phyloP scores from a whole-genome alignment of 2,888 invertebrate genomes.

The Arrhopalites spinosus region DNA sequence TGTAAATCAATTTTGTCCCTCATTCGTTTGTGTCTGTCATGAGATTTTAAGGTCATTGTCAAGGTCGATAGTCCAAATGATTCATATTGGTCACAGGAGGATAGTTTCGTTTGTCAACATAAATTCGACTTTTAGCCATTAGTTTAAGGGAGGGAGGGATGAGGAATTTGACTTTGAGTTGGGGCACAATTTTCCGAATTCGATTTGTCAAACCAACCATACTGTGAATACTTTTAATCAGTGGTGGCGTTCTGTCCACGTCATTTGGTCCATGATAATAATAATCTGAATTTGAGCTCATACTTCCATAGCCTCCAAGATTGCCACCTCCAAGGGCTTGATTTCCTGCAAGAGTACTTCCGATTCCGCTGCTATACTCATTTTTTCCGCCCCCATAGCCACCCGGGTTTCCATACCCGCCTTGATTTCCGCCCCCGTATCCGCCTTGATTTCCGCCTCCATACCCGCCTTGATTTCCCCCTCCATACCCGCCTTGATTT shows the following conservation, averaged over 20 bases:
- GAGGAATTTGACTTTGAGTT: conserved; percentile 19
- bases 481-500: background rate
- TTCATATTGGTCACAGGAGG: background rate
- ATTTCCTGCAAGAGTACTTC: background rate
- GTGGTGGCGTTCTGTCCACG: conserved; percentile 8
- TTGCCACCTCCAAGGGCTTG: conserved; percentile 8
- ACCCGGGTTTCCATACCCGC: background rate
- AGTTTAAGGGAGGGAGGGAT: conserved; percentile 16
- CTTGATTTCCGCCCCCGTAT: conserved; percentile 22
- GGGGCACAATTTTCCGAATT: conserved; percentile 21
- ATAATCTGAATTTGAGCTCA: conserved; percentile 12
- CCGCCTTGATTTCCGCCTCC: conserved; percentile 19
- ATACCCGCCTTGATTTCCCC: conserved; percentile 21
- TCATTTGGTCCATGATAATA: conserved; percentile 19
- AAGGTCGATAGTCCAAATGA: no score
- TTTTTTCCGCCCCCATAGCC: conserved; percentile 6
- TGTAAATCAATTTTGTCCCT: no score
- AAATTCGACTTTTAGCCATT: conserved; percentile 27
- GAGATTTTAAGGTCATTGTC: background rate
- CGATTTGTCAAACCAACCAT: conserved; percentile 16
- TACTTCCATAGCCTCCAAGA: conserved; percentile 26
- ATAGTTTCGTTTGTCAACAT: conserved; percentile 18
- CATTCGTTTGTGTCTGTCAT: no score
- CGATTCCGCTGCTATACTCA: no score
- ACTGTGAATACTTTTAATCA: background rate